Base-by-base conservation (phyloP, 2,888 invertebrate species). In the Dusona sp. region DNA sequence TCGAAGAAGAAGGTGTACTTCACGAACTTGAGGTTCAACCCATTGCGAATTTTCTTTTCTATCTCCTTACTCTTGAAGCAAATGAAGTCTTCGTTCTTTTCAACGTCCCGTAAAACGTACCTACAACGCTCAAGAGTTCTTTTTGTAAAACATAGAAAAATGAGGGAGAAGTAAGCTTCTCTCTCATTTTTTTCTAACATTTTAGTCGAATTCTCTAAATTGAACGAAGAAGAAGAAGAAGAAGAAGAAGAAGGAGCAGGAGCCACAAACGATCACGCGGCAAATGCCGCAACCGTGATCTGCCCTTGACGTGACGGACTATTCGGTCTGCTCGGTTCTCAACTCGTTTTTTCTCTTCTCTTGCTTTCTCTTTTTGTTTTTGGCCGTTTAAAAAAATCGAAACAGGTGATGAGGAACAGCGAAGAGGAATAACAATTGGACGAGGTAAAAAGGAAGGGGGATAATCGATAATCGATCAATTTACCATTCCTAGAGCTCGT, bases 1-100 rank as follows among this genome's bases (percentile, higher is more conserved):
- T 83, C 80, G 83, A 78, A 79, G 54, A 78, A 74, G 48, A 86
- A 87, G 84, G 79, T 87, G 68, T 85, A 82, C 42, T 64, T 85
- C 36, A 74, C 38, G 65, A 70, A 82, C 54, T 79, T n/a, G 25
- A 57, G 74, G 72, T 79, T 48, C 48, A 78, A 72, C 36, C 48
- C 61, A 65, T 68, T 29, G 51, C 64, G 38, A 51, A 64, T 57
- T 29, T 67, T 74, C 65, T 74, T n/a, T 61, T 22, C 6, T 11
- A 29, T 72, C 48, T 74, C 13, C 67, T 64, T 57, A 64, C 42
- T 74, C 70, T 73, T 73, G 75, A 81, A 85, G 86, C 85, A 83
- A 87, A 87, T 84, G 85, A 87, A 82, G 11, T 42, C 11, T 42
- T 11, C 11, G 9, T 68, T 51, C 61, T 36, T 74, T 79, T 48